Percentiles rank a stretch among this genome's conserved stretches.
Evolutionary conservation across 2,113 vertebrate species (phyloP).

Genomic region (Morone saxatilis): DNA sequence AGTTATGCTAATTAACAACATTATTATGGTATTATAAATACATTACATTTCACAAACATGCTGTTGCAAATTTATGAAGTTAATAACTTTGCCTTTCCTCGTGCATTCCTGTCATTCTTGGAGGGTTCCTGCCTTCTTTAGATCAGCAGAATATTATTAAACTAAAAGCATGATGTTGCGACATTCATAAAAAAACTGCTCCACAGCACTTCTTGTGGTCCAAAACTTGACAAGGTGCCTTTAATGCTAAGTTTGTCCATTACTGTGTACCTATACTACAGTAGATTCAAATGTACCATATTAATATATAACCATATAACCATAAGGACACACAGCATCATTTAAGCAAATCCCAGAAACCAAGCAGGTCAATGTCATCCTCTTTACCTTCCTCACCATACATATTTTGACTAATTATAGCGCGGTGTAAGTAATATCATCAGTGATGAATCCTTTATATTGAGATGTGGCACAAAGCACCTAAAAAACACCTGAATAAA

Average conservation of each 20-base stretch:
- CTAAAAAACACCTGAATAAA: background rate
- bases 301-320: no score
- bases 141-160: background rate
- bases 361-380: background rate
- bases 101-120: no score
- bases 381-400: no score
- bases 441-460: background rate
- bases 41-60: no score
- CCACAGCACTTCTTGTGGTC: background rate
- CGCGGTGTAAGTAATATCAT: background rate
- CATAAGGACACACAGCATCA: background rate
- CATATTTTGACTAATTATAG: background rate
- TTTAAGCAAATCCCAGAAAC: background rate
- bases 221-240: background rate
- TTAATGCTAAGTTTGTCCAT: background rate
- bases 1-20: no score
- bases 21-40: no score
- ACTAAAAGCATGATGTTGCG: background rate
- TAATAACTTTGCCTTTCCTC: no score
- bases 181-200: background rate
- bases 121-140: no score
- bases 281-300: background rate
- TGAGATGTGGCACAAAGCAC: background rate
- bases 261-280: background rate
- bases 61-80: no score